A percentile compares a stretch with the other conserved stretches of the same genome.
Conservation (phyloP, 2,113 vertebrate species). For the Xyrauchen texanus region DNA sequence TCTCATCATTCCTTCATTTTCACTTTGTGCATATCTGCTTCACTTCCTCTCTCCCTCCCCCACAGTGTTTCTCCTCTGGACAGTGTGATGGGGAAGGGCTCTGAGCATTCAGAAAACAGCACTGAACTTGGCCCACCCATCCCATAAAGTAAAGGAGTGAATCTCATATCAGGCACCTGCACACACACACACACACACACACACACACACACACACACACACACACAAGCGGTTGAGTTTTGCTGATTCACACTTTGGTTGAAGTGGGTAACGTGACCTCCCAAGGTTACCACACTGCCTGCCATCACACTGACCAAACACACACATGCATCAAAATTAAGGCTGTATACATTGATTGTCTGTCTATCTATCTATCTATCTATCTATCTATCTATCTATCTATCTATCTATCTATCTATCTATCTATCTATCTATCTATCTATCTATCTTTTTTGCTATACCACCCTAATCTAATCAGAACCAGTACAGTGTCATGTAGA, state of each 20-base stretch:
- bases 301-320: no score
- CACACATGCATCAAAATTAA: no score
- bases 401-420: no score
- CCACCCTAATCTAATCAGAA: no score
- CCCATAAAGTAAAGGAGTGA: constrained; percentile 42
- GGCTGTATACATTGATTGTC: no score
- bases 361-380: no score
- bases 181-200: constrained; percentile 25
- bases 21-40: background rate
- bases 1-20: background rate
- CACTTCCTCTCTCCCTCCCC: background rate
- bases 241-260: constrained; percentile 70
- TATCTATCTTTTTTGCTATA: no score
- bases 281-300: background rate
- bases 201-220: constrained; percentile 45
- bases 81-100: constrained; percentile 12
- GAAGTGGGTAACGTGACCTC: constrained; percentile 17
- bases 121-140: constrained; percentile 52
- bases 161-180: constrained; percentile 33
- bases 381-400: no score
- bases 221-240: constrained; percentile 49
- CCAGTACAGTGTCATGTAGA: no score
- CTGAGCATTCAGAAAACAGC: constrained; percentile 41
- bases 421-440: no score
- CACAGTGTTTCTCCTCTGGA: background rate